Conservation (phyloP, 2,888 invertebrate genomes). For the Cybosia mesomella region DNA sequence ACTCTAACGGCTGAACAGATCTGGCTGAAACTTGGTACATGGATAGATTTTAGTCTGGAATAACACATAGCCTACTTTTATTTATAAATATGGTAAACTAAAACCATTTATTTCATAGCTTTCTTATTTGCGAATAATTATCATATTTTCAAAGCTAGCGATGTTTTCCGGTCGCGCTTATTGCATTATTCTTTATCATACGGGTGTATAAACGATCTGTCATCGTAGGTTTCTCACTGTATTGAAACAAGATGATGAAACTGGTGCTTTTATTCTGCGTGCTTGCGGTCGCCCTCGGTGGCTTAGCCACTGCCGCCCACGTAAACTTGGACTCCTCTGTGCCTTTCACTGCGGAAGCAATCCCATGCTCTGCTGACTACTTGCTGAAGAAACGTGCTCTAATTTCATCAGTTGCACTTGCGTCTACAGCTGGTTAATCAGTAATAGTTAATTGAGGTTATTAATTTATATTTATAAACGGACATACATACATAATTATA, state of each 20-base stretch:
- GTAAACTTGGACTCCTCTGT: slow-evolving; percentile 78
- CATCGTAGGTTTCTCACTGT: slow-evolving; percentile 63
- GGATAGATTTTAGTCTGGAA: too few species aligned
- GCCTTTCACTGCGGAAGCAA: slow-evolving; percentile 69
- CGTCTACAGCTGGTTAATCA: too few species aligned
- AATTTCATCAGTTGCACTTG: too few species aligned
- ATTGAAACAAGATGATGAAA: slow-evolving; percentile 23
- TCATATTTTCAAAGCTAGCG: slow-evolving; percentile 63
- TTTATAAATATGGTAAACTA: too few species aligned
- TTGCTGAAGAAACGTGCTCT: not conserved
- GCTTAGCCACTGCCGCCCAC: slow-evolving; percentile 65
- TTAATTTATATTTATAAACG: too few species aligned
- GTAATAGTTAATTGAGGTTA: too few species aligned
- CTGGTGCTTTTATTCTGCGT: slow-evolving; percentile 88
- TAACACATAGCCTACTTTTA: too few species aligned
- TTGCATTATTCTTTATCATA: slow-evolving; percentile 48
- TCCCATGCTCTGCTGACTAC: slow-evolving; percentile 38
- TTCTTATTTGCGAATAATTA: too few species aligned
- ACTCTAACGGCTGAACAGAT: too few species aligned
- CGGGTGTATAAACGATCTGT: slow-evolving; percentile 69
- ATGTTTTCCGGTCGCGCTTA: slow-evolving; percentile 69
- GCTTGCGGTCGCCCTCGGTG: slow-evolving; percentile 83
- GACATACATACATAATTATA: too few species aligned
- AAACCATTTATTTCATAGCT: too few species aligned
- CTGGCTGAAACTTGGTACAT: too few species aligned